Evolutionary conservation across 2,888 invertebrate genomes (phyloP).

Genomic region (Oeneis ivallda): DNA sequence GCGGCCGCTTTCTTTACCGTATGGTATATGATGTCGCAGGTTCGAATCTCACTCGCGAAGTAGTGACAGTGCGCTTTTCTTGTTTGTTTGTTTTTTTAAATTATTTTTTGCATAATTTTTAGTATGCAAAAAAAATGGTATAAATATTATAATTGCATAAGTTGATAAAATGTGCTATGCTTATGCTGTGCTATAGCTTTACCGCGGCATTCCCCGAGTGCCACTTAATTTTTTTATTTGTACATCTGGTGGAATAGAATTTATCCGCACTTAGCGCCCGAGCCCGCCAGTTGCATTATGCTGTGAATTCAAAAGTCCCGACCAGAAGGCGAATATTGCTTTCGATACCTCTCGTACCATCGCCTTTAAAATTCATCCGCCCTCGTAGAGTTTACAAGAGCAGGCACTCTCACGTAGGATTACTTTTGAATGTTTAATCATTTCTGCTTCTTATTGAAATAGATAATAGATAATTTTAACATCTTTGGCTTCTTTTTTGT

Average conservation of each 20-base stretch:
- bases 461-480: not conserved
- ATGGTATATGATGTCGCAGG: too few species aligned
- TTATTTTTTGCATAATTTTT: too few species aligned
- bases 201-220: too few species aligned
- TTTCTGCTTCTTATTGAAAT: not conserved
- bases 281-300: not conserved
- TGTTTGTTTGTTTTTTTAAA: too few species aligned
- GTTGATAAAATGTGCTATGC: too few species aligned
- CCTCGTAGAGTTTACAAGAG: not conserved
- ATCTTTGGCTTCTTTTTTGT: not conserved
- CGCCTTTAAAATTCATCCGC: constrained; percentile 12
- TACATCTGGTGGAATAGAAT: not conserved
- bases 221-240: not conserved
- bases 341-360: too few species aligned
- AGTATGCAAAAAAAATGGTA: too few species aligned
- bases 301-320: not conserved
- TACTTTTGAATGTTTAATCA: constrained; percentile 12
- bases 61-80: too few species aligned
- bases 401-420: not conserved
- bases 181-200: too few species aligned
- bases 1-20: too few species aligned
- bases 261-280: constrained; percentile 1
- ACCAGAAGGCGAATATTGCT: not conserved
- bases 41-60: too few species aligned
- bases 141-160: too few species aligned